Conservation (phyloP, 1,140 invertebrate genomes). For the Trinorchestia longiramus region DNA sequence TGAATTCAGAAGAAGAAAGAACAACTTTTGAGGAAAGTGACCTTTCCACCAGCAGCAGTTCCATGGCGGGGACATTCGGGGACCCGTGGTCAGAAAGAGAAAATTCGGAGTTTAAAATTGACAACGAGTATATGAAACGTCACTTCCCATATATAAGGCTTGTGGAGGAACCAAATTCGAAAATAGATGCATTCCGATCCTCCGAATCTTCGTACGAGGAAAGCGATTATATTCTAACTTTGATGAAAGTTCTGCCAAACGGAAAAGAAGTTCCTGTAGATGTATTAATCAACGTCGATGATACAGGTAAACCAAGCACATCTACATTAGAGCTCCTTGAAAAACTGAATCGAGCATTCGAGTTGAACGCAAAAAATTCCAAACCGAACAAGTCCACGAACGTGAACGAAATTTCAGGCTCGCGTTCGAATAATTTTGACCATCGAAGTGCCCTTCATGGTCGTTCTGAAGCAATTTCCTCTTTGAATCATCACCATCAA, state of each 20-base stretch:
- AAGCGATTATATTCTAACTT: slow-evolving; percentile 60
- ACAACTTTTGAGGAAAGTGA: not conserved
- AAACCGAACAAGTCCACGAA: not conserved
- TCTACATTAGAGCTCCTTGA: not conserved
- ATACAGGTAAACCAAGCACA: slow-evolving; percentile 54
- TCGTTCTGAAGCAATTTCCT: not conserved
- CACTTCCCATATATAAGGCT: slow-evolving; percentile 20
- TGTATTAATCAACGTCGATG: slow-evolving; percentile 59
- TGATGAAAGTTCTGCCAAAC: slow-evolving; percentile 58
- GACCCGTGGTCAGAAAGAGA: not conserved
- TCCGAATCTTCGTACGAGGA: not conserved
- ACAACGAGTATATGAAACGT: not conserved
- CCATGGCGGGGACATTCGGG: not conserved
- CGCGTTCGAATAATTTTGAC: not conserved
- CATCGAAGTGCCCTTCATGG: not conserved
- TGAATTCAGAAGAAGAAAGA: not conserved
- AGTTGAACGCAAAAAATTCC: not conserved
- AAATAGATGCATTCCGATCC: not conserved
- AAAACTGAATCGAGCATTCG: slow-evolving; percentile 31
- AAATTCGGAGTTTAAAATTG: slow-evolving; percentile 28
- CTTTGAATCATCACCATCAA: not conserved
- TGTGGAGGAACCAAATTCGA: not conserved
- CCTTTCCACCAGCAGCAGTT: not conserved
- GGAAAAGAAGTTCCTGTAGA: slow-evolving; percentile 59
- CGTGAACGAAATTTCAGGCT: not conserved